phyloP scores from a whole-genome alignment of 2,888 invertebrate species.

The Perizoma flavofasciatum region DNA sequence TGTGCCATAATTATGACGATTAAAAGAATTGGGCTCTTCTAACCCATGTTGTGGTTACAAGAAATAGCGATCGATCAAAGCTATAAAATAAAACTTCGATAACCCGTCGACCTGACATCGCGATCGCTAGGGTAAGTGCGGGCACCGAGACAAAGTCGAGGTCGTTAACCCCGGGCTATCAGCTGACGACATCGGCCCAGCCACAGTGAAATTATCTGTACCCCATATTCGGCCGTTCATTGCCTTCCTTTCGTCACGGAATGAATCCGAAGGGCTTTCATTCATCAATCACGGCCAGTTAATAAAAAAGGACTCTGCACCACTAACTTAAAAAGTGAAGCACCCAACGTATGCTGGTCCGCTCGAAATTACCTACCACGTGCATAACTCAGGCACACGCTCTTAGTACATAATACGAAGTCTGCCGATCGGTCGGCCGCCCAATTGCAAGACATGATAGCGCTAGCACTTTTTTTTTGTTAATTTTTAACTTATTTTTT shows the following conservation, averaged over 20 bases:
- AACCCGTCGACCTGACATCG: slow-evolving; percentile 68
- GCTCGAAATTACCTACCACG: too few species aligned
- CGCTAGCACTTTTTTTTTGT: too few species aligned
- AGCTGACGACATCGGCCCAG: slow-evolving; percentile 79
- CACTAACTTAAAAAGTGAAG: too few species aligned
- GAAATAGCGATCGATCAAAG: slow-evolving; percentile 47
- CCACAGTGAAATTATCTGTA: slow-evolving; percentile 72
- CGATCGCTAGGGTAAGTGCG: slow-evolving; percentile 61
- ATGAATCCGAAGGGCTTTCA: slow-evolving; percentile 39
- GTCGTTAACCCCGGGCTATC: slow-evolving; percentile 75
- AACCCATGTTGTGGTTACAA: slow-evolving; percentile 1
- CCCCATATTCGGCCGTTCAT: slow-evolving; percentile 73
- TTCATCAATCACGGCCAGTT: slow-evolving; percentile 24
- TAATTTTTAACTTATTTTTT: too few species aligned
- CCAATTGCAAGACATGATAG: too few species aligned
- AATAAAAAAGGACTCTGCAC: too few species aligned
- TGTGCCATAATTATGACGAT: too few species aligned
- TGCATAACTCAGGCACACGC: too few species aligned
- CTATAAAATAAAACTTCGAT: slow-evolving; percentile 61
- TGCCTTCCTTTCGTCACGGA: slow-evolving; percentile 42
- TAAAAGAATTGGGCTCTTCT: too few species aligned
- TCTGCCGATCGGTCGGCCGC: too few species aligned
- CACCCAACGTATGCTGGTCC: too few species aligned
- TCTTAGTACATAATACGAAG: too few species aligned
- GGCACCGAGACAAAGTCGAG: slow-evolving; percentile 75